These are phyloP conservation scores for Protobothrops mucrosquamatus DNA, from an alignment of 2,113 vertebrate genomes.

Conservation along the genomic window DNA sequence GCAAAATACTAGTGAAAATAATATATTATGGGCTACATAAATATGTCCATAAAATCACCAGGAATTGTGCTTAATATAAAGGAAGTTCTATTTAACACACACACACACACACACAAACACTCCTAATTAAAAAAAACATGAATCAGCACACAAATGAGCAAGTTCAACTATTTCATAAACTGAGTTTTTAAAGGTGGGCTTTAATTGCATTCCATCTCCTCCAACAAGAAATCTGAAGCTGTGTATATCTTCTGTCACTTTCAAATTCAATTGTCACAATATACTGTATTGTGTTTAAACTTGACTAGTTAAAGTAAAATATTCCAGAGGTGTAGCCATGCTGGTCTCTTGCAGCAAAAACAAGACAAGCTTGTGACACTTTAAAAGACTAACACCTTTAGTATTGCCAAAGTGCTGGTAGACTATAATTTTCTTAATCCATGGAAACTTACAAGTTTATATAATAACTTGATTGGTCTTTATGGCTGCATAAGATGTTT, in stretches of 20 bases:
- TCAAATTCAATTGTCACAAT: background rate
- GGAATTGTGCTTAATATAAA: background rate
- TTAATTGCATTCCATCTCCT: background rate
- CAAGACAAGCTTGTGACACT: background rate
- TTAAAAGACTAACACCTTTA: background rate
- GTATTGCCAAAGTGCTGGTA: background rate
- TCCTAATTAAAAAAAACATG: background rate
- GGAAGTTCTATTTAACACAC: background rate
- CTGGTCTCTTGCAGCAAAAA: background rate
- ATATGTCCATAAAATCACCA: background rate
- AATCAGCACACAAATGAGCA: background rate
- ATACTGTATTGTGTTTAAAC: too few species aligned
- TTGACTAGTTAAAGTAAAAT: background rate
- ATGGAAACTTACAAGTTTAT: background rate
- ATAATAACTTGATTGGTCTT: background rate
- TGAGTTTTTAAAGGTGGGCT: background rate
- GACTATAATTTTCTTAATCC: background rate
- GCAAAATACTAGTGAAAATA: background rate
- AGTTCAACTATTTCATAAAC: background rate
- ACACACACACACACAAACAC: background rate
- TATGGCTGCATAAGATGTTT: background rate
- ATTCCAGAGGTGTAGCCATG: background rate
- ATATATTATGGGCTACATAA: background rate
- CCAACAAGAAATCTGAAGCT: background rate
- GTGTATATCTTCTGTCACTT: background rate